A percentile compares a stretch with the other conserved stretches of the same genome.
These are phyloP conservation scores for Tichodroma muraria DNA, from an alignment of 2,113 vertebrate species.

Conservation along the genomic window DNA sequence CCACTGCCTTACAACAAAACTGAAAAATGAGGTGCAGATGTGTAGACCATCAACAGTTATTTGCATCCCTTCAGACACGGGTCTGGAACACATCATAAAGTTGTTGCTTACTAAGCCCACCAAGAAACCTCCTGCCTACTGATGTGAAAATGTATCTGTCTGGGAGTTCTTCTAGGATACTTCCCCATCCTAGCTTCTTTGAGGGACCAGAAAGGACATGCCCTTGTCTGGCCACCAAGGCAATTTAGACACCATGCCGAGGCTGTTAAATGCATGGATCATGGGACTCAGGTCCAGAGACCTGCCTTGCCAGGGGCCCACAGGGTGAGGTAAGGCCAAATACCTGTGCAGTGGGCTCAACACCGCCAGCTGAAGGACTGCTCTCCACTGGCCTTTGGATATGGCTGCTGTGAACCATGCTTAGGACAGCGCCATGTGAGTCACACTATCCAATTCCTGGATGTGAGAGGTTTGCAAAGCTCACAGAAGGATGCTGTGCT, in stretches of 20 bases:
- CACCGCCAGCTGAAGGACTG: neutral
- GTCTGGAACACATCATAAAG: neutral
- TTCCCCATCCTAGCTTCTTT: neutral
- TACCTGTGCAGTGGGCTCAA: neutral
- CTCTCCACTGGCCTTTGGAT: neutral
- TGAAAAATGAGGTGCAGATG: neutral
- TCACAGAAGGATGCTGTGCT: neutral
- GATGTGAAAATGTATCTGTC: neutral
- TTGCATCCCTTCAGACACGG: neutral
- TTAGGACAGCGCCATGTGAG: neutral
- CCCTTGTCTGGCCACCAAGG: neutral
- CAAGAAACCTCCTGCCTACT: neutral
- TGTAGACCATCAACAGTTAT: no score
- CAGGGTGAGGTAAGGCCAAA: neutral
- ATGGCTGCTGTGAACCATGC: neutral
- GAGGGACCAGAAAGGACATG: neutral
- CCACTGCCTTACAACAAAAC: neutral
- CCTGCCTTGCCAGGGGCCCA: neutral
- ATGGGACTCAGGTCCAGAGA: neutral
- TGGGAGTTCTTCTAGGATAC: neutral
- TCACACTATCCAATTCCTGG: neutral
- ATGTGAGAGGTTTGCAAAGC: neutral
- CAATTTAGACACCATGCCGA: neutral
- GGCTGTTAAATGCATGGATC: neutral
- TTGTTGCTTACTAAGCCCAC: neutral